Evolutionary conservation across 2,888 invertebrate species (phyloP).

Genomic region (Drosophila acutilabella): DNA sequence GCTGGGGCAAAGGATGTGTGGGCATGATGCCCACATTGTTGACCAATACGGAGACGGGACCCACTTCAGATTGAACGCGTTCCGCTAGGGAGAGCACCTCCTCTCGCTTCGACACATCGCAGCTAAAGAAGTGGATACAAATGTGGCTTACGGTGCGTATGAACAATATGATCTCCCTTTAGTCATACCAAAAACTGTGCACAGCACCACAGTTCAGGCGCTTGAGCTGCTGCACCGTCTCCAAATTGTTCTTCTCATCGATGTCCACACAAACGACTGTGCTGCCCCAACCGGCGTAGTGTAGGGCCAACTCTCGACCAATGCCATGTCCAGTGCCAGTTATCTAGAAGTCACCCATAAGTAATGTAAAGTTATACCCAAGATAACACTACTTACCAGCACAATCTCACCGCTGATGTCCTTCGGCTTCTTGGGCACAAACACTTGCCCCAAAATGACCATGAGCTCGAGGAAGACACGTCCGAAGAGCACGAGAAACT

Average conservation of each 20-base stretch:
- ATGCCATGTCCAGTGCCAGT: slow-evolving; percentile 95
- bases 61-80: slow-evolving; percentile 89
- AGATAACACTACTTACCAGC: slow-evolving; percentile 87
- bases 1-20: slow-evolving; percentile 89
- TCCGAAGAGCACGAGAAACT: slow-evolving; percentile 74
- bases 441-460: slow-evolving; percentile 49
- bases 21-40: slow-evolving; percentile 96
- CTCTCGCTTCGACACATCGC: slow-evolving; percentile 91
- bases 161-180: no score
- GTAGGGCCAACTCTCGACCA: slow-evolving; percentile 91
- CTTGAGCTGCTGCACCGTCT: slow-evolving; percentile 87
- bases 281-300: slow-evolving; percentile 90
- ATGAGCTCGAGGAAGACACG: slow-evolving; percentile 75
- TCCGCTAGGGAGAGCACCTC: slow-evolving; percentile 88
- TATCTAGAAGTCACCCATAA: slow-evolving; percentile 86
- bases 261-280: slow-evolving; percentile 92
- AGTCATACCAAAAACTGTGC: slow-evolving; percentile 85
- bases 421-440: slow-evolving; percentile 86
- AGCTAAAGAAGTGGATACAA: slow-evolving; percentile 85
- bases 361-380: no score
- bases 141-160: no score
- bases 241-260: slow-evolving; percentile 89
- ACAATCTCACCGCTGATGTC: slow-evolving; percentile 91
- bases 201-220: slow-evolving; percentile 81
- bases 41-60: slow-evolving; percentile 91